Base-by-base conservation (phyloP, 1,140 invertebrate species). In the Hycleus cichorii region DNA sequence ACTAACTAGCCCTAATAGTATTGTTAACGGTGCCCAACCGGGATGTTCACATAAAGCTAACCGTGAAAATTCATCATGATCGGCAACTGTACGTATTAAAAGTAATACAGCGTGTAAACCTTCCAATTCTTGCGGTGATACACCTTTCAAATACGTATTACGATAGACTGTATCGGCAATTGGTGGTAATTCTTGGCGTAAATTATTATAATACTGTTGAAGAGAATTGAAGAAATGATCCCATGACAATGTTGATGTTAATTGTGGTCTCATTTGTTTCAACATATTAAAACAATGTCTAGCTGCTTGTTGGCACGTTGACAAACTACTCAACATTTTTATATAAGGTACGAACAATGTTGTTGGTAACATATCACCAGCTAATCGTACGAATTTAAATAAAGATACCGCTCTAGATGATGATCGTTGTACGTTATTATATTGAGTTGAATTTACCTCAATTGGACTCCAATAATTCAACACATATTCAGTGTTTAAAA, bases 221-320 rank as follows among this genome's bases (percentile, higher is more conserved):
- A 97, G 78, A 0, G 92, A 91, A 4, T 79, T 80, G 65, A 97
- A 94, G 70, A 97, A 92, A 69, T 94, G 90, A 69, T 94, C 89
- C 88, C 91, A 92, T 0, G 88, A 90, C 10, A 93, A 75, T 3
- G 79, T 80, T 44, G 74, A 75, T 24, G 76, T 75, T 39, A 70
- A 66, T 2, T 71, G 64, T 48, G 40, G 72, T 69, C 81, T 81
- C 73, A 87, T 84, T 59, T 87, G 82, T 69, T 92, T 92, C 9
- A 97, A 78, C 66, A 96, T 81, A 69, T 89, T 89, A 74, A 92
- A 97, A 46, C 89, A 90, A 74, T 91, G 85, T 50, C 84, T 78
- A 0, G 91, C 89, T 26, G 86, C 82, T 68, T 82, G 79, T 12
- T 80, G 78, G 24, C 85, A 84, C 57, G 84, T 86, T 0, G 90